Conservation (phyloP, 1,140 invertebrate species). For the Ephestia elutella region DNA sequence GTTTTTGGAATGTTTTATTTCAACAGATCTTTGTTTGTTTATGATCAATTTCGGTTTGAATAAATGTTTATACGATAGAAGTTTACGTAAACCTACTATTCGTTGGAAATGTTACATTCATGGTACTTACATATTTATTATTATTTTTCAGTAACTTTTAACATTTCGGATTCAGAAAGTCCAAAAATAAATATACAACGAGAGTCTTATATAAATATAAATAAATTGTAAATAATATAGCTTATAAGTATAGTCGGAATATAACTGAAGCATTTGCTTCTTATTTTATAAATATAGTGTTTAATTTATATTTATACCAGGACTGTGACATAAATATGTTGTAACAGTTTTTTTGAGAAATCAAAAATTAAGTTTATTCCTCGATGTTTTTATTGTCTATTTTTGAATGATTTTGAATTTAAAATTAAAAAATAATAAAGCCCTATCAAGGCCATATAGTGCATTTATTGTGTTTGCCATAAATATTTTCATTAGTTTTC, state of each 20-base stretch:
- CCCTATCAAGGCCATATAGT: conserved; percentile 9
- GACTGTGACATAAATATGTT: neutral
- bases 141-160: conserved; percentile 7
- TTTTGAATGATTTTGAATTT: no score
- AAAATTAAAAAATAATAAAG: no score
- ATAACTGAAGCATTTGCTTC: neutral
- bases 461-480: conserved; percentile 27
- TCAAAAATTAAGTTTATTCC: no score
- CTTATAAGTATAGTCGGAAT: neutral
- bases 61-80: no score
- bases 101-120: no score
- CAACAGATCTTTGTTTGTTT: no score
- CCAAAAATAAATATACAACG: conserved; percentile 18
- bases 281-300: neutral
- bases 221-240: conserved; percentile 12
- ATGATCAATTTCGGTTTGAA: no score
- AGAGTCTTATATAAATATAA: conserved; percentile 4
- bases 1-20: no score
- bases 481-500: neutral
- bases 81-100: no score
- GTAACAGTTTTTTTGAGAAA: no score
- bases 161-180: conserved; percentile 13
- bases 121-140: neutral
- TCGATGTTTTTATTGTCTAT: no score
- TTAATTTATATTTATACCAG: neutral